Conservation (phyloP, 2,797 vertebrate species). For the Psittacula echo region DNA sequence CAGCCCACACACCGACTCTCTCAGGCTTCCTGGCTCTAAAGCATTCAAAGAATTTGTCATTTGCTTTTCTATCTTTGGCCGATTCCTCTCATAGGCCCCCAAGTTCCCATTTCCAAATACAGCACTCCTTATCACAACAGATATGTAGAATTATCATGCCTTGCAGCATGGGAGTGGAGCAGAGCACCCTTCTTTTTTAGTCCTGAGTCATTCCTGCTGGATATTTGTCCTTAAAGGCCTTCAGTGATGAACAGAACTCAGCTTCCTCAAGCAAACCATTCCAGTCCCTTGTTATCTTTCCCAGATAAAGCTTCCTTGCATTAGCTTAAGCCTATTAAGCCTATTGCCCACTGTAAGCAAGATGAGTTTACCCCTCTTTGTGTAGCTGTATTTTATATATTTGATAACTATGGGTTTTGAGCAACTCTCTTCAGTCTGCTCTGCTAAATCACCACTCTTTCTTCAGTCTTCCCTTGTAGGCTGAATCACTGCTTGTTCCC, state of each 20-base stretch:
- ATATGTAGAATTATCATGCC: background rate
- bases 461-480: background rate
- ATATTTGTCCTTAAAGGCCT: constrained; percentile 16
- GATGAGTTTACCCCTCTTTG: background rate
- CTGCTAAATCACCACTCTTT: background rate
- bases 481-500: background rate
- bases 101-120: constrained; percentile 21
- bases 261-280: background rate
- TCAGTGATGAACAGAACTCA: background rate
- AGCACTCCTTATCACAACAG: background rate
- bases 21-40: constrained; percentile 30
- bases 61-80: constrained; percentile 31
- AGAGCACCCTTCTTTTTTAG: constrained; percentile 1
- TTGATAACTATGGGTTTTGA: background rate
- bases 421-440: background rate
- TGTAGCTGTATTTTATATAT: background rate
- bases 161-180: background rate
- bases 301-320: background rate
- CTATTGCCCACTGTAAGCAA: background rate
- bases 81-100: background rate
- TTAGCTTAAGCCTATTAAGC: background rate
- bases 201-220: background rate
- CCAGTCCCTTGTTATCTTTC: background rate
- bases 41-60: constrained; percentile 52
- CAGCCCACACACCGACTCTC: constrained; percentile 29